Evolutionary conservation across 2,888 invertebrate species (phyloP).

Genomic region (Erannis defoliaria): DNA sequence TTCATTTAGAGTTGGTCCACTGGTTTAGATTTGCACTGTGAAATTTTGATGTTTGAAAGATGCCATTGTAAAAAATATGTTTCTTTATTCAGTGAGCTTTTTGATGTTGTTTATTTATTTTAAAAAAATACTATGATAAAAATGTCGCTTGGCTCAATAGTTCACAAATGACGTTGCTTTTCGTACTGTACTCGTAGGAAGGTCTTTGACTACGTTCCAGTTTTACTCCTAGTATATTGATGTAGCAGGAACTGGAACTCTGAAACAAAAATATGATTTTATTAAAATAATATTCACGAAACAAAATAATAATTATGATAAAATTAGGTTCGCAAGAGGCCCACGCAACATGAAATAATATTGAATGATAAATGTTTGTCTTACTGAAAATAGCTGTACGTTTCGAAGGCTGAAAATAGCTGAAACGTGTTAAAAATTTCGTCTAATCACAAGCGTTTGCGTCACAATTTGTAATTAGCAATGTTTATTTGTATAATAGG

Average conservation of each 20-base stretch:
- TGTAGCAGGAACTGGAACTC: not conserved
- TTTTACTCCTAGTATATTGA: not conserved
- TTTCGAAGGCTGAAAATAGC: conserved; percentile 7
- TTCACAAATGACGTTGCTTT: no score
- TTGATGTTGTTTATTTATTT: conserved; percentile 4
- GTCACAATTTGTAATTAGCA: conserved; percentile 4
- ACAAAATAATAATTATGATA: conserved; percentile 20
- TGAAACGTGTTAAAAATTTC: not conserved
- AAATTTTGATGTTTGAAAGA: conserved; percentile 4
- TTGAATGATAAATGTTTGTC: conserved; percentile 32
- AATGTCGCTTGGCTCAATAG: no score
- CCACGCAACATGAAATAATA: conserved; percentile 36
- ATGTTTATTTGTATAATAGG: not conserved
- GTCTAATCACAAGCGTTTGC: not conserved
- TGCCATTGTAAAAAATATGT: conserved; percentile 18
- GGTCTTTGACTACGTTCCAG: not conserved
- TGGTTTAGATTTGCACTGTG: conserved; percentile 36
- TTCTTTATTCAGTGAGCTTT: conserved; percentile 20
- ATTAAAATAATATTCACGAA: conserved; percentile 24
- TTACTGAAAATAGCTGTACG: conserved; percentile 29
- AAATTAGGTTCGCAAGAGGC: conserved; percentile 28
- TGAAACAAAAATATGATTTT: not conserved
- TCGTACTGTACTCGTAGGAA: not conserved
- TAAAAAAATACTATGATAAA: not conserved
- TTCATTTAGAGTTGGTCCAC: conserved; percentile 44